These are phyloP conservation scores for Tauraco hartlaubi DNA, from an alignment of 2,797 vertebrate species.

Conservation along the genomic window DNA sequence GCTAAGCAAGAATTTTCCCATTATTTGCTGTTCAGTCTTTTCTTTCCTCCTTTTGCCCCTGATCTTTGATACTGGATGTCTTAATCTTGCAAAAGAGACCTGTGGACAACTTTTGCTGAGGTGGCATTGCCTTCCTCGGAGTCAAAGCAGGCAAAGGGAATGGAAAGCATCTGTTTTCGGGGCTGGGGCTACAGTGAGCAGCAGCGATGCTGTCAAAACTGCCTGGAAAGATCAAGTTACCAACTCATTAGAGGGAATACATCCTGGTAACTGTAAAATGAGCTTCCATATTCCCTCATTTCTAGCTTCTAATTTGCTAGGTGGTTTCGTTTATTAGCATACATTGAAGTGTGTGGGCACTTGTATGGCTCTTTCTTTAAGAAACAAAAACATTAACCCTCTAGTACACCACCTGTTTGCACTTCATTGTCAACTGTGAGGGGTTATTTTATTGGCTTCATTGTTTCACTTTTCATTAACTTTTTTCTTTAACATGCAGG, in stretches of 20 bases:
- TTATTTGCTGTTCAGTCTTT: neutral
- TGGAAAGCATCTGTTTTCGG: neutral
- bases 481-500: constrained; percentile 68
- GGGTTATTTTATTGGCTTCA: constrained; percentile 51
- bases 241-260: constrained; percentile 55
- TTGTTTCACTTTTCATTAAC: constrained; percentile 70
- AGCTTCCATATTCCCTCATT: constrained; percentile 45
- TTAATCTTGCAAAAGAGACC: neutral
- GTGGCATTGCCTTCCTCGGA: accelerated
- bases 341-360: constrained; percentile 76
- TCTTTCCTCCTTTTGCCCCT: neutral
- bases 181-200: neutral
- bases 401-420: constrained; percentile 80
- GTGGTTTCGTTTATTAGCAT: constrained; percentile 68
- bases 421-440: constrained; percentile 72
- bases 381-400: constrained; percentile 76
- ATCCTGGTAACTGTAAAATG: constrained; percentile 62
- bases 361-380: constrained; percentile 60
- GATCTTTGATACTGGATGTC: neutral
- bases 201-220: constrained; percentile 9
- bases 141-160: neutral
- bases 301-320: constrained; percentile 59
- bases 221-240: constrained; percentile 62
- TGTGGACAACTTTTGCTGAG: neutral
- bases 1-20: neutral